Base-by-base conservation (phyloP, 2,888 invertebrate species). In the Omphaloscelis lunosa region DNA sequence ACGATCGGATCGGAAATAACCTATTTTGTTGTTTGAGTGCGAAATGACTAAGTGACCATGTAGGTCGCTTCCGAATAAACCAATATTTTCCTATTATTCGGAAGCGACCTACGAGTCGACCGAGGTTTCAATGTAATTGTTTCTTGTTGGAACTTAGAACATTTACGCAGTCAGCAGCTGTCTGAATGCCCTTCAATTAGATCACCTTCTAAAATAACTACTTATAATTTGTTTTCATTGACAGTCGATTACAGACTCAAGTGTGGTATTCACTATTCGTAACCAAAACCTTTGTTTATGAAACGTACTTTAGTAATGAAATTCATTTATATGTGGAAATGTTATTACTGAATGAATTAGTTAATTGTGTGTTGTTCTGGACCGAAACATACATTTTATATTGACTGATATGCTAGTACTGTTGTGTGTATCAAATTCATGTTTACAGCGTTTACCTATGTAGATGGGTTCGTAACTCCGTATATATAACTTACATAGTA, bases 31-130 rank as follows among this genome's bases (percentile, higher is more conserved):
- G 75, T 76, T 74, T 34, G 63, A 76, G 63, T 76, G 70, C 53
- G 58, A 82, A 82, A 80, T 86, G 77, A 82, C 78, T 84, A 86
- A 87, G 79, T 76, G 71, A 63, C 66, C 71, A 74, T 73, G 82
- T 72, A 86, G 80, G 51, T 77, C 82, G 66, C 66, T 77, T 82
- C 80, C 77, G 34, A 88, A 80, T 77, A 85, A 62, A 61, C 12
- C 66, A 82, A 66, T 70, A 77, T 80, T 82, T 82, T 82, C 72
- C 73, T 70, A 81, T 63, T 73, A 79, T 77, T 74, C 81, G 81
- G 86, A 81, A 82, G 69, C 66, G 56, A 67, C 66, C 81, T 73
- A 77, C 39, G n/a, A n/a, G n/a, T n/a, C n/a, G 70, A 58, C 63
- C 65, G 59, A 69, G 67, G 72, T 75, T 71, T 78, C 79, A 79